Conservation (phyloP, 2,888 invertebrate species). For the Euplagia quadripunctaria region DNA sequence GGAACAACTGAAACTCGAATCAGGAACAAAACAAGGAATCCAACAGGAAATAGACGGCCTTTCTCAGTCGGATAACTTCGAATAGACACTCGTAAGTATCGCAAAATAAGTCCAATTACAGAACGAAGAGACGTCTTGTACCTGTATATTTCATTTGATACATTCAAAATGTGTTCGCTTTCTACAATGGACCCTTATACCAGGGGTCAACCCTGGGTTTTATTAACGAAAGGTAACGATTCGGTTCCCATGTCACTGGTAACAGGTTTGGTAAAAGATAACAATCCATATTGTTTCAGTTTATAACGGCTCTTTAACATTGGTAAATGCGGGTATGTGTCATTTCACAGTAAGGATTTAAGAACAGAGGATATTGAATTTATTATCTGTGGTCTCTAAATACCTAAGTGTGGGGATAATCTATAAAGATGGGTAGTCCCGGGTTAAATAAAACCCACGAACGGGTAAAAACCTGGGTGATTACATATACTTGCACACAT, state of each 20-base stretch:
- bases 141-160: too few relatives aligned
- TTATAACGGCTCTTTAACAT: constrained; percentile 14
- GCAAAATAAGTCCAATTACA: not conserved
- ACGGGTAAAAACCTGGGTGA: too few relatives aligned
- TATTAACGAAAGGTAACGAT: constrained; percentile 45
- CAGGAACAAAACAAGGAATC: too few relatives aligned
- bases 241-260: constrained; percentile 34
- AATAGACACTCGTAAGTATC: not conserved
- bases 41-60: too few relatives aligned
- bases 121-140: not conserved
- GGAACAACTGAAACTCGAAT: too few relatives aligned
- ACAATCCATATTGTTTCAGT: constrained; percentile 19
- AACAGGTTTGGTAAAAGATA: constrained; percentile 46
- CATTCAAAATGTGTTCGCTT: not conserved
- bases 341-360: not conserved
- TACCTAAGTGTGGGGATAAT: too few relatives aligned
- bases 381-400: too few relatives aligned
- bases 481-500: too few relatives aligned
- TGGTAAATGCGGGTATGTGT: constrained; percentile 17
- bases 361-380: too few relatives aligned
- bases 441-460: too few relatives aligned
- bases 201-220: constrained; percentile 4
- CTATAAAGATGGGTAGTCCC: too few relatives aligned
- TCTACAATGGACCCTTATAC: not conserved
- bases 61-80: too few relatives aligned